These are phyloP conservation scores for Cryptus armator DNA, from an alignment of 2,888 invertebrate genomes.

Conservation along the genomic window DNA sequence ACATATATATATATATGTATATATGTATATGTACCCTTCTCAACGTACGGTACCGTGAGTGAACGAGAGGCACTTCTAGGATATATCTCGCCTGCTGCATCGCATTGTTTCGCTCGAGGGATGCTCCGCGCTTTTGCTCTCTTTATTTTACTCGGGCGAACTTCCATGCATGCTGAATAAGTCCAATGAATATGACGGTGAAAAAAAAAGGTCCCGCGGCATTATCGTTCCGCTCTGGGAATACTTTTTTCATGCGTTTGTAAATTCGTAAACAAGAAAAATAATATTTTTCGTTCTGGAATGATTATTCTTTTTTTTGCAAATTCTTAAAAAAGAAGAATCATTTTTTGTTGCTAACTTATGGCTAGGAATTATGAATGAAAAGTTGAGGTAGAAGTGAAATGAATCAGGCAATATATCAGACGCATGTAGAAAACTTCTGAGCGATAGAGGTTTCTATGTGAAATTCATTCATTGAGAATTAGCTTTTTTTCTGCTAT, in stretches of 20 bases:
- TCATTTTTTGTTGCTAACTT: too few relatives aligned
- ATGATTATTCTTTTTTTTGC: too few relatives aligned
- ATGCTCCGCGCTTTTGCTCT: not conserved
- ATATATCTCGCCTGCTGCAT: conserved; percentile 7
- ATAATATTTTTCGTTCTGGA: too few relatives aligned
- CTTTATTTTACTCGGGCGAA: conserved; percentile 7
- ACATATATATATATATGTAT: conserved; percentile 19
- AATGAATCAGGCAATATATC: too few relatives aligned
- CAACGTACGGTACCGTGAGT: not conserved
- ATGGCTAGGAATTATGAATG: too few relatives aligned
- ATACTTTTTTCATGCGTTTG: not conserved
- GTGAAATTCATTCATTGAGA: too few relatives aligned
- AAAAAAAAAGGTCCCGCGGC: not conserved
- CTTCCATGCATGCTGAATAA: conserved; percentile 20
- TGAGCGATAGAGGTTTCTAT: too few relatives aligned
- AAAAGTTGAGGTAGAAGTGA: too few relatives aligned
- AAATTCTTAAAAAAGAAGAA: too few relatives aligned
- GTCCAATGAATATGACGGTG: conserved; percentile 10
- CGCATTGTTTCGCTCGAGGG: conserved; percentile 25
- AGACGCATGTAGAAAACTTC: too few relatives aligned
- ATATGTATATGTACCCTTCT: conserved; percentile 23
- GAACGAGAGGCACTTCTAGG: not conserved
- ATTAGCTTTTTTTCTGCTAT: too few relatives aligned
- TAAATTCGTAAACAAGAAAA: too few relatives aligned
- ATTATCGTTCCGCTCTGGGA: not conserved